Conservation (phyloP, 2,113 vertebrate species). For the Cromileptes altivelis region DNA sequence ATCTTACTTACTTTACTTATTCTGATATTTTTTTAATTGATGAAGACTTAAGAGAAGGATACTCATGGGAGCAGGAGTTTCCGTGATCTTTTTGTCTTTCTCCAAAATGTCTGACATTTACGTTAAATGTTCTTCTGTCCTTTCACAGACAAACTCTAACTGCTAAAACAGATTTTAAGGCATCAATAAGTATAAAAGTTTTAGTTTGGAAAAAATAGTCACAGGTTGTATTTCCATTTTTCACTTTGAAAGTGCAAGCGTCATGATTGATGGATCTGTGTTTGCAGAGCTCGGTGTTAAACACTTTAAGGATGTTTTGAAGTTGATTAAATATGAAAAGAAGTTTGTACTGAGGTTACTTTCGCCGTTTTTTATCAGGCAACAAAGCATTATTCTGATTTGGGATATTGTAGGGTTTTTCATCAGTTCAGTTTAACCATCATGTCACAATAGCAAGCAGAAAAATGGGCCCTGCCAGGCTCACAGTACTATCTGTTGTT, state of each 20-base stretch:
- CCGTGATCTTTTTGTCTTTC: not conserved
- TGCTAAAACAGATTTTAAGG: not conserved
- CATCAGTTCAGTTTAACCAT: not conserved
- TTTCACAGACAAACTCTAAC: not conserved
- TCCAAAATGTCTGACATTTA: not conserved
- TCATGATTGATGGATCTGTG: conserved; percentile 23
- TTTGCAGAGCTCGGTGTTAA: conserved; percentile 37
- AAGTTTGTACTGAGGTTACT: not conserved
- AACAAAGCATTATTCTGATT: not conserved
- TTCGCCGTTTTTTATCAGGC: not conserved
- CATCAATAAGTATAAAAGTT: not conserved
- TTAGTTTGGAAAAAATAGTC: not conserved
- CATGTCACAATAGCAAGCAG: not conserved
- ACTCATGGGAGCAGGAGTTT: not conserved
- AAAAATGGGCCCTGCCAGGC: not conserved
- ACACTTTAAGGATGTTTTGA: not conserved
- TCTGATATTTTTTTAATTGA: not conserved
- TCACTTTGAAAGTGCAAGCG: conserved; percentile 6
- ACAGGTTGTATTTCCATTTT: not conserved
- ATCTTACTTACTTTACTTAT: not conserved
- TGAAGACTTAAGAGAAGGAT: not conserved
- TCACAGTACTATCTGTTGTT: not conserved
- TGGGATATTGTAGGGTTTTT: not conserved
- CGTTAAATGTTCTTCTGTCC: not conserved
- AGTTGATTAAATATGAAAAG: not conserved